Base-by-base conservation (phyloP, 2,113 vertebrate species). In the Alexandromys fortis region DNA sequence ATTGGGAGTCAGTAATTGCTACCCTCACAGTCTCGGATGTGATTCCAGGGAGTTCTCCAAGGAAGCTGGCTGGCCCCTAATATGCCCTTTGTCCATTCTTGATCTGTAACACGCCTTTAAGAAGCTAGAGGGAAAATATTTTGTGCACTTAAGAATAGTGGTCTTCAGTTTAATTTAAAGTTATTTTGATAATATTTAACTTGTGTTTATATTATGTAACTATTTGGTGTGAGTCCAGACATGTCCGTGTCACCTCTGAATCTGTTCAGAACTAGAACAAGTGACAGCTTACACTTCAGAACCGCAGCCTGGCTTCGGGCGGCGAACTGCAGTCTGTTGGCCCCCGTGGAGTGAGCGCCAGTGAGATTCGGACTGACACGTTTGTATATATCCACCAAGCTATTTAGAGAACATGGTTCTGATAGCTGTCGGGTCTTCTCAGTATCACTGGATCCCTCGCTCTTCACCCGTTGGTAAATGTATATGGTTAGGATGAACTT, bases 141-240 rank as follows among this genome's bases (percentile, higher is more conserved):
- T 97, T 97, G 92, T 98, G 98, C 98, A 98, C 98, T 99, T 98
- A 92, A 95, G 90, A 68, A 38, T 98, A 97, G 91, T 96, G 89
- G 85, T 97, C 94, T 98, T 97, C 94, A 81, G 91, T 98, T 98
- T 97, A 98, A 98, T 98, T 98, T 98, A 98, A 98, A 91, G 83
- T 96, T 76, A 86, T 95, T 98, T 96, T 76, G 92, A 90, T 95
- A 91, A 94, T 98, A 98, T 98, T 98, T 98, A 98, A 98, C 98
- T 98, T 98, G 96, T 97, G 98, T 95, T 97, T 95, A 93, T 93
- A 79, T 96, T 90, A 73, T 96, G 38, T 96, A 92, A 86, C 81
- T 94, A 94, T 86, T 63, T 96, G 89, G 52, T 68, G 21, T 90
- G 81, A 68, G 85, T 78, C 68, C 88, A 68, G 81, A 70, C 33